Base-by-base conservation (phyloP, 1,140 invertebrate species). In the Drosophila baimaii region DNA sequence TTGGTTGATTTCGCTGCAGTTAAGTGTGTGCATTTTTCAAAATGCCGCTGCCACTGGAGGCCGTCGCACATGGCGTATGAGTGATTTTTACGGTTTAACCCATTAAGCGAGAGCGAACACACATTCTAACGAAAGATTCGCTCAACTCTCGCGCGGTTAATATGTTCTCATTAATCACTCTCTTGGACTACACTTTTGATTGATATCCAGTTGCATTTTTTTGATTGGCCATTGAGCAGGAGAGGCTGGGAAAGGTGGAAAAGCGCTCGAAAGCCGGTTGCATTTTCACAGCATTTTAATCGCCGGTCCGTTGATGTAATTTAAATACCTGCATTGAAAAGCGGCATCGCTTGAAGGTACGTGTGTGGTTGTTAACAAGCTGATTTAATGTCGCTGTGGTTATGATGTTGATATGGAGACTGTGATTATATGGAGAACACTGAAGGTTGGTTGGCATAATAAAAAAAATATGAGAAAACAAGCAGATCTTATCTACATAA, bases 11-110 rank as follows among this genome's bases (percentile, higher is more conserved):
- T 77, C 54, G 37, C 70, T 61, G 69, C 43, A 79, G 63, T 82
- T 79, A 86, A 81, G 69, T 81, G 77, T 29, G 19, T 2, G 25
- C 65, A 64, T 63, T 77, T 74, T 75, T 65, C 77, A 77, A 72
- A 64, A 52, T 33, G 15, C 10, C 31, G 19, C 7, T n/a, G 54
- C n/a, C 13, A 47, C 21, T 58, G 59, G 51, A 41, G 29, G 27
- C 27, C 7, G 44, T 27, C 37, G 15, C 64, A 70, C 65, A 37
- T 55, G 55, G 59, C 81, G 81, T 84, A 80, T 80, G 65, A 70
- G 81, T 59, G 44, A 76, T 76, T 57, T 71, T 43, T 44, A 69
- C 41, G 33, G 2, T 71, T 33, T 47, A 58, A 39, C 69, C 51
- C 51, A 58, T 69, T 56, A 56, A 68, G 49, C 63, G 46, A 46